Base-by-base conservation (phyloP, 2,113 vertebrate species). In the Nothobranchius kuhntae region DNA sequence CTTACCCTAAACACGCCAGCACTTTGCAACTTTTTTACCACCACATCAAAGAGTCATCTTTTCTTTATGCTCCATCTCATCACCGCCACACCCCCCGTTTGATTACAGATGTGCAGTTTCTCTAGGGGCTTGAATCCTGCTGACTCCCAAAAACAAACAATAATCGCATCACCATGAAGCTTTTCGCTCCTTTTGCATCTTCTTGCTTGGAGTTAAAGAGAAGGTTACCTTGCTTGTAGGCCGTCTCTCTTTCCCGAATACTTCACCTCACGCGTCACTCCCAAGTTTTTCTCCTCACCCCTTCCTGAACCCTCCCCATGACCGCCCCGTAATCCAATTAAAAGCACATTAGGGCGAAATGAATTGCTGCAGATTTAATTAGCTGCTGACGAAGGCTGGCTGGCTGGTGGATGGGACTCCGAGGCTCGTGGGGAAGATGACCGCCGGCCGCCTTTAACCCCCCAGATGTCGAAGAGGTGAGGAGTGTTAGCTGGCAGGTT, bases 311-410 rank as follows among this genome's bases (percentile, higher is more conserved):
- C 81, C 86, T 80, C 78, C 86, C 81, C 75, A 58, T 71, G 83
- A 88, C 89, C 73, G 61, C 61, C 70, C 68, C 86, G 77, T 91
- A 92, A 93, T 91, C 80, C 85, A 91, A 93, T 92, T 93, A 93
- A 90, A 89, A 89, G 77, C 90, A 87, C 89, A 92, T 93, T 91
- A 91, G 71, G 68, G 61, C 78, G 71, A 89, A 93, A 93, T 91
- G 85, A 91, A 92, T 88, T 83, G 82, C 62, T 2, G 62, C 66
- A 86, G 87, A 93, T 92, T 89, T 80, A 91, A 93, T 93, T 93
- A 90, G 87, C 81, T 47, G 73, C 86, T 83, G 91, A 89, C 75
- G 75, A 91, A 89, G 89, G 86, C 75, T 80, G 76, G 75, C 77
- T 68, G 70, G 68, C 50, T 58, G 82, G 58, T n/a, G 67, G 71